Percentiles rank a stretch among this genome's conserved stretches.
These are phyloP conservation scores for Microplitis mediator DNA, from an alignment of 1,140 invertebrate species.

Conservation along the genomic window DNA sequence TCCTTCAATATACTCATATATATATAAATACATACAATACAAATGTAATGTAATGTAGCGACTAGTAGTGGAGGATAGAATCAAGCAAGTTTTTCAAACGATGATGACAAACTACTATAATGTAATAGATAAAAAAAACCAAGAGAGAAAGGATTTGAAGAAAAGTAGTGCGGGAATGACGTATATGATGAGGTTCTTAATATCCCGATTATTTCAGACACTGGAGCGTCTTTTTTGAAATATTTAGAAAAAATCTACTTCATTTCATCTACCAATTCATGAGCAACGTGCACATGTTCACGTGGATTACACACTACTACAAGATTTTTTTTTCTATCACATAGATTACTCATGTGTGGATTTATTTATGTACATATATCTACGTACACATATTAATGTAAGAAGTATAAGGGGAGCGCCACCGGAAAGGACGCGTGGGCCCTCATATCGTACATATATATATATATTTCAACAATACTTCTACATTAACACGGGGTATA, in stretches of 20 bases:
- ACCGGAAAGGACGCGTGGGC: conserved; percentile 26
- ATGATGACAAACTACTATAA: no score
- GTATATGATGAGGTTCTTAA: conserved; percentile 1
- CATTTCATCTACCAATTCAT: background rate
- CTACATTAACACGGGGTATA: conserved; percentile 1
- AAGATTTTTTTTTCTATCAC: background rate
- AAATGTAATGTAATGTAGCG: no score
- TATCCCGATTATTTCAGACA: background rate
- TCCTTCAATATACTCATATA: background rate
- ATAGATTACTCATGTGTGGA: background rate
- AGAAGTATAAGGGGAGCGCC: conserved; percentile 15
- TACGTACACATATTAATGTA: background rate
- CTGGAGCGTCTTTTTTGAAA: background rate
- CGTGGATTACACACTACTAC: background rate
- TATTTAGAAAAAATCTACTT: no score
- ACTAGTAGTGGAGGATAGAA: no score
- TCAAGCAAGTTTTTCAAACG: no score
- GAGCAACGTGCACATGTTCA: background rate
- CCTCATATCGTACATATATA: background rate
- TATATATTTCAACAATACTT: background rate
- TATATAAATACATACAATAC: no score
- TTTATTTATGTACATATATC: background rate
- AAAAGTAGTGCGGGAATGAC: conserved; percentile 13
- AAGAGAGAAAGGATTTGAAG: conserved; percentile 1
- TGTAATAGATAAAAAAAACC: background rate